Evolutionary conservation across 2,797 vertebrate species (phyloP).

Genomic region (Streptopelia turtur): DNA sequence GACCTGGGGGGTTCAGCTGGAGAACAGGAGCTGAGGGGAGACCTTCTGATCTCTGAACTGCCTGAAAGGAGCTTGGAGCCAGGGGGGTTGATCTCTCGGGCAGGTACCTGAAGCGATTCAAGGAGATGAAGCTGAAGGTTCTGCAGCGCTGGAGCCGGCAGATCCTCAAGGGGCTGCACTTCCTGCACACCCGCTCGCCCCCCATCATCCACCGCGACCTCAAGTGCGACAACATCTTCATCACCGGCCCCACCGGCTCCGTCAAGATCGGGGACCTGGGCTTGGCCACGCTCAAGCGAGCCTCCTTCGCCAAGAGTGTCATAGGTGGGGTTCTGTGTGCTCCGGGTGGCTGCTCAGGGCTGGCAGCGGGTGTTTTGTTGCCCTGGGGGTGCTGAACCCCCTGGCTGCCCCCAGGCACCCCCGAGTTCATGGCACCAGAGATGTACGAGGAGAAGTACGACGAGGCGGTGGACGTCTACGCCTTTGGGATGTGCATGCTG

Average conservation of each 20-base stretch:
- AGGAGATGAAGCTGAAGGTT: slow-evolving; percentile 97
- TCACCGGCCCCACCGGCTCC: slow-evolving; percentile 94
- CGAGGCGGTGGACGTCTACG: slow-evolving; percentile 96
- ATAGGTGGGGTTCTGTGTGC: slow-evolving; percentile 80
- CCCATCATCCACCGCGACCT: slow-evolving; percentile 98
- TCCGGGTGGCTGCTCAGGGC: accelerated
- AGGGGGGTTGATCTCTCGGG: accelerated
- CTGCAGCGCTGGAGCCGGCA: slow-evolving; percentile 97
- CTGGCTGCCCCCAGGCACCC: slow-evolving; percentile 83
- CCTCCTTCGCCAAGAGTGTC: slow-evolving; percentile 98
- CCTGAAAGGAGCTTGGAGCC: too few relatives aligned
- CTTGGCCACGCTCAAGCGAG: slow-evolving; percentile 94
- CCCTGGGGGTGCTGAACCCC: background rate
- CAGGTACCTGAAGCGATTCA: slow-evolving; percentile 96
- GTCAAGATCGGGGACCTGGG: slow-evolving; percentile 98
- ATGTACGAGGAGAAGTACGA: slow-evolving; percentile 99
- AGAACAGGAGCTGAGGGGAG: too few relatives aligned
- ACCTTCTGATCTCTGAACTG: too few relatives aligned
- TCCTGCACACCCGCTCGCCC: slow-evolving; percentile 94
- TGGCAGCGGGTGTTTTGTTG: accelerated
- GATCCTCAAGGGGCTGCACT: slow-evolving; percentile 96
- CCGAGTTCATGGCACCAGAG: slow-evolving; percentile 98
- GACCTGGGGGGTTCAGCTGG: too few relatives aligned
- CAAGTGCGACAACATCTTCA: slow-evolving; percentile 99
- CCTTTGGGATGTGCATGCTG: slow-evolving; percentile 99